phyloP scores from a whole-genome alignment of 2,113 vertebrate species.

The Oriolus oriolus region DNA sequence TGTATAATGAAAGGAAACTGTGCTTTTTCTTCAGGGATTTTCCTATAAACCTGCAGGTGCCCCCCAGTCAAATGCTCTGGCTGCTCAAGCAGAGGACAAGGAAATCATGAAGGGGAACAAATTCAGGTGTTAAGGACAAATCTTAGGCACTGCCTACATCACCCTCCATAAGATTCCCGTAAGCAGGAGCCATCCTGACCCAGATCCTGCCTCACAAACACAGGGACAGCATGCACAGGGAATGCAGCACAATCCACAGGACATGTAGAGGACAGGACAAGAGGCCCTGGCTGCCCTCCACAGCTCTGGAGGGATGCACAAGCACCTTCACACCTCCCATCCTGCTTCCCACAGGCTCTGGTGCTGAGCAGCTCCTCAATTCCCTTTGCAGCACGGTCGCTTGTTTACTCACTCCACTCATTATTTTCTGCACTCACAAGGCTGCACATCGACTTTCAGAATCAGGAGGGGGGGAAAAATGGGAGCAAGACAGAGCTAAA shows the following conservation, averaged over 20 bases:
- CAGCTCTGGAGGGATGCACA: not conserved
- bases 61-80: not conserved
- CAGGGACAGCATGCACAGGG: rapidly evolving
- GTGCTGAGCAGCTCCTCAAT: not conserved
- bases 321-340: not conserved
- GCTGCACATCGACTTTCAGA: not conserved
- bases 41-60: not conserved
- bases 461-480: not conserved
- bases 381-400: rapidly evolving
- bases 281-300: not conserved
- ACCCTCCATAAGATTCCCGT: not conserved
- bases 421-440: not conserved
- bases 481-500: constrained; percentile 72
- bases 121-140: not conserved
- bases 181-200: not conserved
- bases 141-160: not conserved
- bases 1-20: not conserved
- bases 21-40: not conserved
- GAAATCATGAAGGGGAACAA: not conserved
- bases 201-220: not conserved
- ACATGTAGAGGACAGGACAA: not conserved
- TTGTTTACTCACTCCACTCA: not conserved
- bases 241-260: not conserved
- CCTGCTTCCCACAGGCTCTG: not conserved
- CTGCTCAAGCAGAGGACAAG: not conserved